A percentile compares a stretch with the other conserved stretches of the same genome.
Evolutionary conservation across 2,888 invertebrate species (phyloP).

Genomic region (Listrodromus nycthemerus): DNA sequence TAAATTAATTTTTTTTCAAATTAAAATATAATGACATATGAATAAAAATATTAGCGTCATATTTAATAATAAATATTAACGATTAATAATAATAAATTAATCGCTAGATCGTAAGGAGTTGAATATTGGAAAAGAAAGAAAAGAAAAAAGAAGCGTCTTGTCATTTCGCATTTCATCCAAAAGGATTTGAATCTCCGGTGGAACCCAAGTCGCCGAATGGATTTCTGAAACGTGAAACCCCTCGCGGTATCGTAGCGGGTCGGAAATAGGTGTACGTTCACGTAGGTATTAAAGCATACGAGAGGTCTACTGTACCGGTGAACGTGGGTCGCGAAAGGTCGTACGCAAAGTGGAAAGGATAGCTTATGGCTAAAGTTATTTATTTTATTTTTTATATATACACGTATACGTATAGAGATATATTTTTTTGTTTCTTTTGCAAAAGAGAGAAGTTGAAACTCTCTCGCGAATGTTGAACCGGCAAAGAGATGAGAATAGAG

Average conservation of each 20-base stretch:
- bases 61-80: too few relatives aligned
- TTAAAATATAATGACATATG: too few relatives aligned
- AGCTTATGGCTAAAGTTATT: slow-evolving; percentile 15
- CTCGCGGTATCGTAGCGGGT: slow-evolving; percentile 42
- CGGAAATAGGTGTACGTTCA: slow-evolving; percentile 46
- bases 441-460: slow-evolving; percentile 39
- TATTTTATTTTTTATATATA: neutral
- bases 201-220: slow-evolving; percentile 67
- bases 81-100: too few relatives aligned
- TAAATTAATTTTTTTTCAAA: too few relatives aligned
- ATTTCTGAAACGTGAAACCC: slow-evolving; percentile 67
- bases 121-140: too few relatives aligned
- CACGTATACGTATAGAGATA: too few relatives aligned
- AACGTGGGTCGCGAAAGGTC: slow-evolving; percentile 67
- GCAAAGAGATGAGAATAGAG: slow-evolving; percentile 53
- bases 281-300: slow-evolving; percentile 34
- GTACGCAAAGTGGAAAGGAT: slow-evolving; percentile 56
- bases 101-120: too few relatives aligned
- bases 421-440: neutral
- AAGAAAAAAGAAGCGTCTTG: too few relatives aligned
- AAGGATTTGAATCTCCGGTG: slow-evolving; percentile 57
- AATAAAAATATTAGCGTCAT: too few relatives aligned
- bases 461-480: slow-evolving; percentile 18
- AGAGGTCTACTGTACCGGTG: slow-evolving; percentile 36
- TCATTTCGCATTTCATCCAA: neutral